Percentiles rank a stretch among this genome's conserved stretches.
Conservation (phyloP, 2,888 invertebrate species). For the Agrotis segetum region DNA sequence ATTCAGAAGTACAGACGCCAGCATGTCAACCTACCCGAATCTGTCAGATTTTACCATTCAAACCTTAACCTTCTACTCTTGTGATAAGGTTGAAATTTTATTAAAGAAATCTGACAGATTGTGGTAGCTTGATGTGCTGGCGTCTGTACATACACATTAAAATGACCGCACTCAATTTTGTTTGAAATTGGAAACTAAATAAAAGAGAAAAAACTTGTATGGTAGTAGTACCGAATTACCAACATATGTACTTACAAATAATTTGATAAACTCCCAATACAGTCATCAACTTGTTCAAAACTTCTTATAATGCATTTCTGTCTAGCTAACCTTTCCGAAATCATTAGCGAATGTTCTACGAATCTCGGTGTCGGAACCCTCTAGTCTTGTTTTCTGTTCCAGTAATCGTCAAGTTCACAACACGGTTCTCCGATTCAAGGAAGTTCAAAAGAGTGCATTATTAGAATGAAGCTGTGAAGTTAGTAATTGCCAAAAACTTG, state of each 20-base stretch:
- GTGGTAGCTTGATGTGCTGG: too few relatives aligned
- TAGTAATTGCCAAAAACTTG: constrained; percentile 37
- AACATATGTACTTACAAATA: too few relatives aligned
- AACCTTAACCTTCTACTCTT: too few relatives aligned
- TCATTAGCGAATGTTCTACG: constrained; percentile 18
- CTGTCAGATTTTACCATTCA: too few relatives aligned
- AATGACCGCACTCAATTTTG: too few relatives aligned
- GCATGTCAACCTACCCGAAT: too few relatives aligned
- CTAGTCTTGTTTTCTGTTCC: background rate
- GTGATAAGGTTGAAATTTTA: too few relatives aligned
- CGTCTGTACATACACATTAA: too few relatives aligned
- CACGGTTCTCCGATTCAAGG: constrained; percentile 18
- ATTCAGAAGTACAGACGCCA: too few relatives aligned
- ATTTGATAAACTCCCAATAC: background rate
- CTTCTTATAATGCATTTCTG: background rate
- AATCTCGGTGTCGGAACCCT: background rate
- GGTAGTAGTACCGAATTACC: background rate
- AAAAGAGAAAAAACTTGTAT: too few relatives aligned
- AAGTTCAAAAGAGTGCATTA: constrained; percentile 11
- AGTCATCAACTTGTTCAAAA: background rate
- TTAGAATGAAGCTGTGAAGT: constrained; percentile 47
- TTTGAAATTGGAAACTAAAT: too few relatives aligned
- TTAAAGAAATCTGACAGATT: too few relatives aligned
- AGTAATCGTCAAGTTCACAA: constrained; percentile 9
- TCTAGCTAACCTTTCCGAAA: background rate